Evolutionary conservation across 2,113 vertebrate genomes (phyloP), one percentile per base, ranked within the genome.

Genomic region (Toxostoma redivivum): DNA sequence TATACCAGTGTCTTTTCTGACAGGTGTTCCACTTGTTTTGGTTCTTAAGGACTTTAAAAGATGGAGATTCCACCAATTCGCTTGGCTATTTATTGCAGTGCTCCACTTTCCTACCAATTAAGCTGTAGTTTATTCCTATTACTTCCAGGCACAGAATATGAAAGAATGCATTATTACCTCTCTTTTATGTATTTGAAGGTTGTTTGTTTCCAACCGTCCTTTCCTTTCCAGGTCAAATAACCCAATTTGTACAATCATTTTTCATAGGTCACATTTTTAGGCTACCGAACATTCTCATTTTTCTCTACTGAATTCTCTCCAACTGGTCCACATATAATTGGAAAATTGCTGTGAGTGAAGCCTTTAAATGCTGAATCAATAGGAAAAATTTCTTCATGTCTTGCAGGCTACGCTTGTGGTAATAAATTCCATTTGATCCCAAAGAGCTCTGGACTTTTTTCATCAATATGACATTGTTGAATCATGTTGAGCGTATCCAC

Each of bases 281-380:
- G 40, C 57, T 67, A 51, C 14, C 0, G 2, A 89, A 91, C 57
- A 71, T 85, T 89, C 87, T 81, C 65, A 91, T 96, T 91, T 94
- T 95, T 96, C 81, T 96, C 61, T 60, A 48, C 78, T 87, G 84
- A 81, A 71, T 79, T 89, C 33, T 74, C 11, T 89, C 35, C 51
- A 58, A 10, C 40, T 65, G 69, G 78, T 81, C 84, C 56, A 87
- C 40, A 35, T 74, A 37, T 91, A 95, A 96, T 94, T 94, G 73
- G 69, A 91, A 94, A 97, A 94, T 56, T 94, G 28, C 51, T 92
- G 47, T 58, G 47, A 92, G 56, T 81, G 78, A 92, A 86, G 77
- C 47, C 44, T 94, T 85, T 89, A 92, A 95, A 87, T 92, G 69
- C 22, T 89, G 69, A 87, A 92, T 91, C 93, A 81, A 95, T 96